Conservation (phyloP, 2,797 vertebrate species). For the Myotis vivesi region DNA sequence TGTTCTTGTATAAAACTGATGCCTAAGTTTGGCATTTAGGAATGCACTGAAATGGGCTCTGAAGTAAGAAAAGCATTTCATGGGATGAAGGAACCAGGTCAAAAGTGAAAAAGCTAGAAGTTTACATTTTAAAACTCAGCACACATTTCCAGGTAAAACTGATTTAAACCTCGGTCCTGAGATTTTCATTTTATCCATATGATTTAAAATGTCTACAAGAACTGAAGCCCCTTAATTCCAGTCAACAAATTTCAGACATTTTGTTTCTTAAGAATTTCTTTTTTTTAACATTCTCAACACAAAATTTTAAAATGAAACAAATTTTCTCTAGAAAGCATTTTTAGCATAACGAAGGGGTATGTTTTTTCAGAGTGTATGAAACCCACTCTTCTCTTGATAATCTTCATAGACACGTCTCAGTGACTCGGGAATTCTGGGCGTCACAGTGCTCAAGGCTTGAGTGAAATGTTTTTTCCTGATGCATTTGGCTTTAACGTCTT, state of each 20-base stretch:
- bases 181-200: background rate
- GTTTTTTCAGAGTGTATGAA: conserved; percentile 84
- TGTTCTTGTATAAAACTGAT: background rate
- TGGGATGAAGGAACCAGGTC: background rate
- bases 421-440: conserved; percentile 92
- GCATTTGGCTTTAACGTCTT: conserved; percentile 88
- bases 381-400: conserved; percentile 90
- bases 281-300: conserved; percentile 61
- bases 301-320: conserved; percentile 58
- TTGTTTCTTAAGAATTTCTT: conserved; percentile 24
- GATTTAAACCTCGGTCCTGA: conserved; percentile 20
- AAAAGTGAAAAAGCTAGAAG: background rate
- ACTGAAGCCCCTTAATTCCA: background rate
- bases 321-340: conserved; percentile 66
- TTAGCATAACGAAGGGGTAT: background rate
- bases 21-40: background rate
- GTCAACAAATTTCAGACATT: conserved; percentile 46
- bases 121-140: background rate
- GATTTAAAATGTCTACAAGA: background rate
- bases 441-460: conserved; percentile 88
- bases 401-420: conserved; percentile 90
- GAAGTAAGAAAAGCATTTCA: background rate
- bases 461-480: conserved; percentile 89
- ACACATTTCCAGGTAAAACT: conserved; percentile 26
- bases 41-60: background rate